These are phyloP conservation scores for Athalia cordata DNA, from an alignment of 2,888 invertebrate genomes.

Conservation along the genomic window DNA sequence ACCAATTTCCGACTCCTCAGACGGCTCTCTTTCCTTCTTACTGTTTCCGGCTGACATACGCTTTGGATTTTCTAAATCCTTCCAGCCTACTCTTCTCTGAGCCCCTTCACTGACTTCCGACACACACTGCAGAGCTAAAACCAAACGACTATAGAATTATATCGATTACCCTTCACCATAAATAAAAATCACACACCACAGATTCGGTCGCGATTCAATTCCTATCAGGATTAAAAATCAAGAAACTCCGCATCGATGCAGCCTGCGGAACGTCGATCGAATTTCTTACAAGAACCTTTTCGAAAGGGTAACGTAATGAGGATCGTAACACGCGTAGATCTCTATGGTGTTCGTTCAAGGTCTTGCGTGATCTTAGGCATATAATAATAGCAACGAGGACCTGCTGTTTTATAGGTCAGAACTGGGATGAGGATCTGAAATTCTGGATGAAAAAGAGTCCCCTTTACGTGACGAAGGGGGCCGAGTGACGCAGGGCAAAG, in stretches of 20 bases:
- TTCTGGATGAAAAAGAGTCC: not conserved
- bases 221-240: too few relatives aligned
- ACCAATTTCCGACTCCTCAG: constrained; percentile 8
- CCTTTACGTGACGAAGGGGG: not conserved
- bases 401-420: too few relatives aligned
- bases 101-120: not conserved
- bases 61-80: not conserved
- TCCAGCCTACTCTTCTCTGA: not conserved
- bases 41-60: not conserved
- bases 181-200: too few relatives aligned
- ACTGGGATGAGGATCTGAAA: constrained; percentile 1
- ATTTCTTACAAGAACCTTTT: too few relatives aligned
- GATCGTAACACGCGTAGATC: not conserved
- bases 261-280: too few relatives aligned
- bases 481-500: constrained; percentile 3
- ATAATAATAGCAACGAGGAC: too few relatives aligned
- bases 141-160: too few relatives aligned
- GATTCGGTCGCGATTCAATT: too few relatives aligned
- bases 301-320: too few relatives aligned
- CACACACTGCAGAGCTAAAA: too few relatives aligned
- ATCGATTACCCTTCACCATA: too few relatives aligned
- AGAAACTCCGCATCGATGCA: too few relatives aligned
- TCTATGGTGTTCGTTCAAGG: constrained; percentile 8
- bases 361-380: not conserved
- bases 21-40: not conserved